Conservation (phyloP, 2,113 vertebrate species). For the Diadophis punctatus region DNA sequence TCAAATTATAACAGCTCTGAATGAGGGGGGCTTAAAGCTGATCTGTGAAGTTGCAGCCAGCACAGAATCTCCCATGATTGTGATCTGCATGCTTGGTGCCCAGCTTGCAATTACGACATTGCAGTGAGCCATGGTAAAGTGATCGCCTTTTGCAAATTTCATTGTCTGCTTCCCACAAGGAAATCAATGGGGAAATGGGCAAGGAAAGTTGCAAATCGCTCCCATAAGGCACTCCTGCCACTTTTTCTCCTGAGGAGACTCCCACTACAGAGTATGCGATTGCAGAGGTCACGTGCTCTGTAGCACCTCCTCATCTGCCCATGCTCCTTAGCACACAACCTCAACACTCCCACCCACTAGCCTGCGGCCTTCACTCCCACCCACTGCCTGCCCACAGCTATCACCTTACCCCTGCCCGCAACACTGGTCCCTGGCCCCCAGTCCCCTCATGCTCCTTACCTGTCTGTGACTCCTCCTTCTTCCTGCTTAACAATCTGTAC, state of each 20-base stretch:
- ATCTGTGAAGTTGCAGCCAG: neutral
- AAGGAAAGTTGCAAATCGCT: neutral
- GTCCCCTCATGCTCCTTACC: neutral
- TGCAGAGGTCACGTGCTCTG: neutral
- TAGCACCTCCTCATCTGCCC: neutral
- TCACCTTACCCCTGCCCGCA: neutral
- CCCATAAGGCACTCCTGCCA: neutral
- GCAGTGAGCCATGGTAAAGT: neutral
- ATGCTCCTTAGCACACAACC: neutral
- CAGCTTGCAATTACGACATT: neutral
- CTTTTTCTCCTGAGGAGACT: neutral
- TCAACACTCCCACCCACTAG: neutral
- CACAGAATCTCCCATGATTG: neutral
- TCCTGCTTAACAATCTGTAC: neutral
- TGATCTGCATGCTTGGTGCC: neutral
- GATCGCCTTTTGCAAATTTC: neutral
- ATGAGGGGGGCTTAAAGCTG: neutral
- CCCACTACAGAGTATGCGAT: neutral
- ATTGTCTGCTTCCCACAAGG: neutral
- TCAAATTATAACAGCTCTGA: neutral
- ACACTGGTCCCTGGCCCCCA: neutral
- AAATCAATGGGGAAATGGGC: neutral
- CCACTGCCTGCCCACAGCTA: neutral
- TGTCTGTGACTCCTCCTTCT: neutral
- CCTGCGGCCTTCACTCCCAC: neutral